Evolutionary conservation across 2,113 vertebrate genomes (phyloP).

Genomic region (Salvator merianae): DNA sequence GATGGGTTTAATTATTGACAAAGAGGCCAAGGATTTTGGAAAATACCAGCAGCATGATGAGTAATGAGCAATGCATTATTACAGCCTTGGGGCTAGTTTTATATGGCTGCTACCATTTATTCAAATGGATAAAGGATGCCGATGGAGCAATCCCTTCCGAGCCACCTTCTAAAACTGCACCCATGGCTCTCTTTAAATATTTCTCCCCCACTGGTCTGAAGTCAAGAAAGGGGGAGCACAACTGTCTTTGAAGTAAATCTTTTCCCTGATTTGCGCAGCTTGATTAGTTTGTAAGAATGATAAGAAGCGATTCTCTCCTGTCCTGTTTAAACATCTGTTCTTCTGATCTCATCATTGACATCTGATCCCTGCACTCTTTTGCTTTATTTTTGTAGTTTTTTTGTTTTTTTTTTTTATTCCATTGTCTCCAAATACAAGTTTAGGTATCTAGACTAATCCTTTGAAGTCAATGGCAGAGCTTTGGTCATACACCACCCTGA

Average conservation of each 20-base stretch:
- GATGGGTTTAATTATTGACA: background rate
- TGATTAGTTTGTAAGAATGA: constrained; percentile 1
- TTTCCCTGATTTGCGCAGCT: background rate
- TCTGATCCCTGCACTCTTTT: background rate
- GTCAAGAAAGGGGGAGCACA: background rate
- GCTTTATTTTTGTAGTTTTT: background rate
- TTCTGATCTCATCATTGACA: constrained; percentile 5
- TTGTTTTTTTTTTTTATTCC: no score
- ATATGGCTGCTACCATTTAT: background rate
- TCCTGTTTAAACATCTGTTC: background rate
- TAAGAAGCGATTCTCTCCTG: constrained; percentile 5
- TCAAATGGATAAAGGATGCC: constrained; percentile 4
- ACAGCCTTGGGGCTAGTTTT: background rate
- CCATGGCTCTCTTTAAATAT: background rate
- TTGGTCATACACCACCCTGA: no score
- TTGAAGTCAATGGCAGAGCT: background rate
- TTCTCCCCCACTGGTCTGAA: background rate
- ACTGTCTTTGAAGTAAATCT: constrained; percentile 15
- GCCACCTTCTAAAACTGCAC: background rate
- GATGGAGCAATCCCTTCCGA: background rate
- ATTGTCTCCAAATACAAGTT: background rate
- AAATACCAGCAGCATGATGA: constrained; percentile 4
- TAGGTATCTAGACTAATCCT: background rate
- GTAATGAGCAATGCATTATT: background rate
- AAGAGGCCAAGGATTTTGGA: background rate